phyloP scores from a whole-genome alignment of 2,888 invertebrate genomes.

The Melanchra persicariae region DNA sequence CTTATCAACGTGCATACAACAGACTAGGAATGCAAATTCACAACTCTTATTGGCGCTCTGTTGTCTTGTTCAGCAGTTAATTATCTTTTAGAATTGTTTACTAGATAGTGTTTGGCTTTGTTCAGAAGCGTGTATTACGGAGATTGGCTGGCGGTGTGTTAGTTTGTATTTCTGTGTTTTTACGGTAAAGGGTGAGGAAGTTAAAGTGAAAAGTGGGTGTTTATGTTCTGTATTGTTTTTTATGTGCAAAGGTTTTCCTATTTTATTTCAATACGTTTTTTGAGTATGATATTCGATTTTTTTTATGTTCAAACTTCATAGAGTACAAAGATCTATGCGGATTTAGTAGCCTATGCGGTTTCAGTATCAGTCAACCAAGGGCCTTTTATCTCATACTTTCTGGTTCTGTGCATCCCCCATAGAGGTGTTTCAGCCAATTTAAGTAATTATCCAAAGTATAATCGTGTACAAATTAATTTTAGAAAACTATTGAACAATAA shows the following conservation, averaged over 20 bases:
- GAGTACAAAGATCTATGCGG: too few species aligned
- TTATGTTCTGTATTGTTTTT: not conserved
- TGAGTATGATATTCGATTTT: too few species aligned
- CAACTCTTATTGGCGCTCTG: conserved; percentile 66
- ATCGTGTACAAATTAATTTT: too few species aligned
- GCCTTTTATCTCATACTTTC: too few species aligned
- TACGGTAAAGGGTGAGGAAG: not conserved
- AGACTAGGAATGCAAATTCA: conserved; percentile 71
- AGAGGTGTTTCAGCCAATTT: too few species aligned
- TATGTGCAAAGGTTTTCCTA: conserved; percentile 22
- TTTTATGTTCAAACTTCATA: too few species aligned
- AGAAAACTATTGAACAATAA: too few species aligned
- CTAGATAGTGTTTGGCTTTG: conserved; percentile 57
- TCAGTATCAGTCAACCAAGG: too few species aligned
- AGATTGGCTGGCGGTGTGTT: conserved; percentile 38
- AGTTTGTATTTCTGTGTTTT: conserved; percentile 27
- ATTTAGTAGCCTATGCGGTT: too few species aligned
- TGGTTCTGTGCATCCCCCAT: too few species aligned
- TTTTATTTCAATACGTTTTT: too few species aligned
- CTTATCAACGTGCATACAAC: conserved; percentile 73
- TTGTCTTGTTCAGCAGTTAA: conserved; percentile 66
- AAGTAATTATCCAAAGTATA: too few species aligned
- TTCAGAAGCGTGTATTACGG: conserved; percentile 32
- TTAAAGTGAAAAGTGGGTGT: not conserved
- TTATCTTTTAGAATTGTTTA: conserved; percentile 66